Conservation (phyloP, 1,140 invertebrate genomes). For the Calliopsis andreniformis region DNA sequence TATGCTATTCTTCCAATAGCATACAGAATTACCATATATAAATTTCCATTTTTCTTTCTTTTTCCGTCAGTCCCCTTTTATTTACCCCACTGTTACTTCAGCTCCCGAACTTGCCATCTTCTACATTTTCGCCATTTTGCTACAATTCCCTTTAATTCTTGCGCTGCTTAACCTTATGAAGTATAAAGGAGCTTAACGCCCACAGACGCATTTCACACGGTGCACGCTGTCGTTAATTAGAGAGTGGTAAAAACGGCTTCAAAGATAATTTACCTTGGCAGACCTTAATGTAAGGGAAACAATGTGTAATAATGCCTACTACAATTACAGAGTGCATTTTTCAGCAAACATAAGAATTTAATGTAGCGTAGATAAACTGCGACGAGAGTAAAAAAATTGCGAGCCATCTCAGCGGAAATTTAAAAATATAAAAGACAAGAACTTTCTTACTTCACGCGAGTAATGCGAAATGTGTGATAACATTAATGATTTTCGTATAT, state of each 20-base stretch:
- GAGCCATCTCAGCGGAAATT: not conserved
- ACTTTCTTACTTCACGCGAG: not conserved
- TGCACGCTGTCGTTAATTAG: slow-evolving; percentile 58
- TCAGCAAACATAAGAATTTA: slow-evolving; percentile 43
- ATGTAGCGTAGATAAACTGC: slow-evolving; percentile 19
- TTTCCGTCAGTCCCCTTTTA: not conserved
- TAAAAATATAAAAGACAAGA: not conserved
- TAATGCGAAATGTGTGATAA: not conserved
- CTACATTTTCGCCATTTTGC: slow-evolving; percentile 31
- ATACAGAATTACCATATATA: slow-evolving; percentile 1
- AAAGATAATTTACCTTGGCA: slow-evolving; percentile 37
- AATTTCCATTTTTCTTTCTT: not conserved
- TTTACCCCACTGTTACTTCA: not conserved
- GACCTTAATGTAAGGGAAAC: slow-evolving; percentile 49
- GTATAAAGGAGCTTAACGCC: slow-evolving; percentile 50
- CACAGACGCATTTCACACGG: slow-evolving; percentile 24
- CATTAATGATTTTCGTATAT: not conserved
- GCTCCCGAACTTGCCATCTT: slow-evolving; percentile 24
- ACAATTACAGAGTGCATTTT: slow-evolving; percentile 38
- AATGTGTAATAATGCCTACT: slow-evolving; percentile 42
- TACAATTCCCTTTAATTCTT: slow-evolving; percentile 51
- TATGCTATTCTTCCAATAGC: slow-evolving; percentile 17
- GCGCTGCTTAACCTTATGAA: slow-evolving; percentile 34
- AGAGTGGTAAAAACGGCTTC: slow-evolving; percentile 56
- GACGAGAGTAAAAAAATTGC: slow-evolving; percentile 4